Evolutionary conservation across 2,888 invertebrate genomes (phyloP).

Genomic region (Tubiluchus corallicola): DNA sequence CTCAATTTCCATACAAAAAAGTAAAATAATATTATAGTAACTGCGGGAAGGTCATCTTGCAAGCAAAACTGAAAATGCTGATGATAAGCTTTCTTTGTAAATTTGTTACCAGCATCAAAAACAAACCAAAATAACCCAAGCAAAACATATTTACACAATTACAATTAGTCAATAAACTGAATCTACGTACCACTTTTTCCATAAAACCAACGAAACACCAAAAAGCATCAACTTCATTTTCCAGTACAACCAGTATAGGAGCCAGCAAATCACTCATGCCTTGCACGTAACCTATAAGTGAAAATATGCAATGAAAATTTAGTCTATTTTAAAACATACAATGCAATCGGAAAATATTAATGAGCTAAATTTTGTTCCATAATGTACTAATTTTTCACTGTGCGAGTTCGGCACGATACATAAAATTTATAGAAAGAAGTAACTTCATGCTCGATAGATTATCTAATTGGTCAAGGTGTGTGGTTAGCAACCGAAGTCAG

Average conservation of each 20-base stretch:
- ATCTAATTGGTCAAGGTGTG: too few species aligned
- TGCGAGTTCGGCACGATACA: background rate
- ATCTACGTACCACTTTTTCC: conserved; percentile 66
- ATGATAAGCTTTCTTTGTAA: background rate
- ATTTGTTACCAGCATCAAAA: conserved; percentile 2
- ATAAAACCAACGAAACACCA: conserved; percentile 99
- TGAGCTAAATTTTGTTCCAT: background rate
- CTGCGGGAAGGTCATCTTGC: background rate
- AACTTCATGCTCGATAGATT: too few species aligned
- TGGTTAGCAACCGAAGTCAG: too few species aligned
- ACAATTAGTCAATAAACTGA: too few species aligned
- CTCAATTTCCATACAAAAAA: too few species aligned
- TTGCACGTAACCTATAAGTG: conserved; percentile 41
- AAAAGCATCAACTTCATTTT: conserved; percentile 86
- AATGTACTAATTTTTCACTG: background rate
- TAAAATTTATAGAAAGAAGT: too few species aligned
- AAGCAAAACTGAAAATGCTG: background rate
- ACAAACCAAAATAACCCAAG: too few species aligned
- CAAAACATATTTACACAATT: too few species aligned
- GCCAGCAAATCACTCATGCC: conserved; percentile 96
- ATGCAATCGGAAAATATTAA: background rate
- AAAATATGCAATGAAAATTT: too few species aligned
- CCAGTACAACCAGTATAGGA: conserved; percentile 68
- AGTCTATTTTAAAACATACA: background rate
- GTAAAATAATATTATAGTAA: too few species aligned